Evolutionary conservation across 1,140 invertebrate species (phyloP).

Genomic region (Cecropterus lyciades): DNA sequence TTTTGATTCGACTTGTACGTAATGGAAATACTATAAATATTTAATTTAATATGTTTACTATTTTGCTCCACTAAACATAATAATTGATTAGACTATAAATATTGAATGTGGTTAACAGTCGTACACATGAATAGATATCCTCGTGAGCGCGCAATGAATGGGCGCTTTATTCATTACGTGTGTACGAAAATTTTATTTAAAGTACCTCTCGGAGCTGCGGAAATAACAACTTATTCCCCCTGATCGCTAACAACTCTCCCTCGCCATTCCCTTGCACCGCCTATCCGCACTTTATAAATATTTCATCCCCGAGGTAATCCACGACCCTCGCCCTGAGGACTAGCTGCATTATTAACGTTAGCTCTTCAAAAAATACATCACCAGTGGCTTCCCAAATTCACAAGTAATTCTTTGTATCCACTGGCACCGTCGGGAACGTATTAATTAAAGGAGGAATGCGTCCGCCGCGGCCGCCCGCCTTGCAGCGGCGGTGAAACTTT

Average conservation of each 20-base stretch:
- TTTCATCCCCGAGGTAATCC: constrained; percentile 11
- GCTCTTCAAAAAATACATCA: constrained; percentile 23
- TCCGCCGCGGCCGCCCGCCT: neutral
- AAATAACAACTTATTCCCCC: constrained; percentile 22
- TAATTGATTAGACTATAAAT: no score
- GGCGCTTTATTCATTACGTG: no score
- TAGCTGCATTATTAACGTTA: constrained; percentile 21
- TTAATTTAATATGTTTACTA: no score
- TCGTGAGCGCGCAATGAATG: neutral
- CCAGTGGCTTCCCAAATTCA: neutral
- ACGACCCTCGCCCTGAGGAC: constrained; percentile 20
- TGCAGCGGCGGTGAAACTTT: constrained; percentile 1
- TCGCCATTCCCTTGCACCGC: neutral
- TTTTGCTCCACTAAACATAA: no score
- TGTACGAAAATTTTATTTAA: constrained; percentile 18
- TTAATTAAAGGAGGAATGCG: constrained; percentile 25
- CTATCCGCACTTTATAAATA: constrained; percentile 19
- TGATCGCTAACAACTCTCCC: constrained; percentile 7
- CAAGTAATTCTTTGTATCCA: neutral
- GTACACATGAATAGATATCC: neutral
- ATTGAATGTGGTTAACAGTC: no score
- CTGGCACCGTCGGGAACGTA: neutral
- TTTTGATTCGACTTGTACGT: no score
- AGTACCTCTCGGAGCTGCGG: constrained; percentile 14
- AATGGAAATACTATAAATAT: no score